Evolutionary conservation across 1,140 invertebrate species (phyloP).

Genomic region (Drosophila tani): DNA sequence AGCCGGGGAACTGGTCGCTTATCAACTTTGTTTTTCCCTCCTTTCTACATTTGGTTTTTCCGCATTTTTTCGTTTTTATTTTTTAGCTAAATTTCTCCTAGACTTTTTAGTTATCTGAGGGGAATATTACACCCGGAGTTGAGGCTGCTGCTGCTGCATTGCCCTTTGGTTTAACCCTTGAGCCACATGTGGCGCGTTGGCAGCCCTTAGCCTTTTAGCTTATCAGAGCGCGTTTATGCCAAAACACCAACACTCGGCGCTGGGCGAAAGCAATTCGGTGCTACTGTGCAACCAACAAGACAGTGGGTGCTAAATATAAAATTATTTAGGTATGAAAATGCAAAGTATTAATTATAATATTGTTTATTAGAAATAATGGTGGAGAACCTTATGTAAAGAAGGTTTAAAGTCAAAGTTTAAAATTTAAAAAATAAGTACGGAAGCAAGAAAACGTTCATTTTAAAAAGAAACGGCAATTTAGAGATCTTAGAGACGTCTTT

Average conservation of each 20-base stretch:
- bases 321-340: no score
- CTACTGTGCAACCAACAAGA: constrained; percentile 2
- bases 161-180: constrained; percentile 51
- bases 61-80: neutral
- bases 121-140: constrained; percentile 6
- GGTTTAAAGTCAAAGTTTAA: no score
- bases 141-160: constrained; percentile 6
- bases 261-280: constrained; percentile 29
- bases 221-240: constrained; percentile 73
- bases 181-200: constrained; percentile 38
- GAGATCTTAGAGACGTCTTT: no score
- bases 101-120: constrained; percentile 39
- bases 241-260: constrained; percentile 46
- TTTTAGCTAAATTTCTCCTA: constrained; percentile 53
- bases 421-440: no score
- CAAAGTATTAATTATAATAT: no score
- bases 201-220: constrained; percentile 67
- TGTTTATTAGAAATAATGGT: no score
- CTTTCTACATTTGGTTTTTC: constrained; percentile 26
- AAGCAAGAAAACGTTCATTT: no score
- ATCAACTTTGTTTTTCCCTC: constrained; percentile 66
- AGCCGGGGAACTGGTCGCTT: constrained; percentile 51
- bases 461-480: no score
- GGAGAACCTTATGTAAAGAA: no score
- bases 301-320: constrained; percentile 2